Percentiles rank a stretch among this genome's conserved stretches.
phyloP scores from a whole-genome alignment of 2,797 vertebrate species.

The Odontamblyopus lacepedii region DNA sequence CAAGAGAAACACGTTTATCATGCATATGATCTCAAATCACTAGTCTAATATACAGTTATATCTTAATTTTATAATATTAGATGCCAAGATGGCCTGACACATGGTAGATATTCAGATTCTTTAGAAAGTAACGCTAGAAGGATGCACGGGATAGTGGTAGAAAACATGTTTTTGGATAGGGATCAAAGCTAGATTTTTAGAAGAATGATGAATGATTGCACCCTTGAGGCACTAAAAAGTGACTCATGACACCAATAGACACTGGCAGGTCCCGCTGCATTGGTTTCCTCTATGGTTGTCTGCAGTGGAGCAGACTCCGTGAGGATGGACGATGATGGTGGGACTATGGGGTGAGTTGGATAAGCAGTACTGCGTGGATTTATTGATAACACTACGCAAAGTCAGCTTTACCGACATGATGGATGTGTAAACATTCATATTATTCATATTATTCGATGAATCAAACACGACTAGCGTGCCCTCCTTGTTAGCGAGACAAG shows the following conservation, averaged over 20 bases:
- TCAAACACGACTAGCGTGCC: not conserved
- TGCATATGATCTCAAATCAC: not conserved
- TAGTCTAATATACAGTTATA: too few species aligned
- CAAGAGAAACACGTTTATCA: not conserved
- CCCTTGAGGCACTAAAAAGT: not conserved
- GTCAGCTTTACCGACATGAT: constrained; percentile 20
- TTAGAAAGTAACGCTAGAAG: not conserved
- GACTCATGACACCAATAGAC: not conserved
- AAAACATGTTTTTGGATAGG: too few species aligned
- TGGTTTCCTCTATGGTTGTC: constrained; percentile 36
- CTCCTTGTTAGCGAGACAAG: constrained; percentile 10
- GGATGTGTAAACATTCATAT: not conserved
- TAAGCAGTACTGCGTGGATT: constrained; percentile 22
- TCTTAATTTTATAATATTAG: too few species aligned
- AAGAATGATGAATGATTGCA: not conserved
- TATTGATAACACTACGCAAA: constrained; percentile 16
- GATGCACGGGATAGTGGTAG: not conserved
- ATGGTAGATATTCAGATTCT: not conserved
- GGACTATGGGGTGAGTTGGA: constrained; percentile 70
- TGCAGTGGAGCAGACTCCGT: constrained; percentile 48
- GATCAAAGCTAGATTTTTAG: not conserved
- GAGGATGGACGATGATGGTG: constrained; percentile 76
- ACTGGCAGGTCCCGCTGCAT: constrained; percentile 28
- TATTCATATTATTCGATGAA: not conserved
- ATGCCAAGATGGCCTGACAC: not conserved